Percentiles rank a stretch among this genome's conserved stretches.
Evolutionary conservation across 2,113 vertebrate species (phyloP).

Genomic region (Nothoprocta pentlandii): DNA sequence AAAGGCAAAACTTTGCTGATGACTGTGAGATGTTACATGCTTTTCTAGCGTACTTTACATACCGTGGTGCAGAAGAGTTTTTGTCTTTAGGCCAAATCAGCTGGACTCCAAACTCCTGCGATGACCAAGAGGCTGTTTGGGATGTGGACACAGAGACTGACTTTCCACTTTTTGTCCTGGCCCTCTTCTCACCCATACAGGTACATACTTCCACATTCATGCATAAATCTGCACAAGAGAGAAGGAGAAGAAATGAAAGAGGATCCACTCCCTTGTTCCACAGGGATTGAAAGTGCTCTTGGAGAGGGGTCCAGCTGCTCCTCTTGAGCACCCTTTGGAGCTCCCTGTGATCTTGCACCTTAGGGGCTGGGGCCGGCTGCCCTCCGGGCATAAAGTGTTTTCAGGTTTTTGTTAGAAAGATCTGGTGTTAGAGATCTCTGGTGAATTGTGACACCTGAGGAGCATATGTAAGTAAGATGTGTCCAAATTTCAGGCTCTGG

Average conservation of each 20-base stretch:
- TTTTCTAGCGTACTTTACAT: background rate
- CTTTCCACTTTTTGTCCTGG: background rate
- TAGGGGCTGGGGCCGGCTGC: background rate
- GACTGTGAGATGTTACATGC: background rate
- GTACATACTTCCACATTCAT: background rate
- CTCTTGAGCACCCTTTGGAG: background rate
- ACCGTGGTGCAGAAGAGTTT: background rate
- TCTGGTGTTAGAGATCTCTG: background rate
- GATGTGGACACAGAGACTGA: fast-evolving
- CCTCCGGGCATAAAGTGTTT: background rate
- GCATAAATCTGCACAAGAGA: fast-evolving
- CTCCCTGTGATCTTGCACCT: background rate
- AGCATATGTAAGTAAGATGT: background rate
- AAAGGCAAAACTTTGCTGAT: fast-evolving
- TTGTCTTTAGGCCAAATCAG: background rate
- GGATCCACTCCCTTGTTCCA: fast-evolving
- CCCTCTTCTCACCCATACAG: background rate
- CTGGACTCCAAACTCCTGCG: background rate
- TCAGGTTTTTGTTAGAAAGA: background rate
- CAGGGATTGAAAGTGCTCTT: background rate
- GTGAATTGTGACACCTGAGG: background rate
- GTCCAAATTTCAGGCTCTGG: background rate
- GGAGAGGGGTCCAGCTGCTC: background rate
- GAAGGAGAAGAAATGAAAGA: background rate
- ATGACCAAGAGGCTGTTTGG: background rate